These are phyloP conservation scores for Puntigrus tetrazona DNA, from an alignment of 2,113 vertebrate species.

Conservation along the genomic window DNA sequence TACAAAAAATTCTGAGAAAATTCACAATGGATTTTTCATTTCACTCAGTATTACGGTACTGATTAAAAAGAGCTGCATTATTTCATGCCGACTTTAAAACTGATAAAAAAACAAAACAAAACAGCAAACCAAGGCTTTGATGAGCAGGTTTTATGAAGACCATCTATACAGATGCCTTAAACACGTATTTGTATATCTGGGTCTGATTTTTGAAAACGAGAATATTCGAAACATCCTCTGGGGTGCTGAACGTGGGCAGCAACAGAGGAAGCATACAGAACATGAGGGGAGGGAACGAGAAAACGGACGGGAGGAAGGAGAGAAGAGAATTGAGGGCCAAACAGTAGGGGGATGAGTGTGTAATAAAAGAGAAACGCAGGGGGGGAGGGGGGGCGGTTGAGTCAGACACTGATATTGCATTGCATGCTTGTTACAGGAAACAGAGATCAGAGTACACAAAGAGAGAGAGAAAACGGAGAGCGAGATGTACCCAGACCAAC, in stretches of 20 bases:
- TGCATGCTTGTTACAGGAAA: constrained; percentile 75
- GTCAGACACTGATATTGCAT: constrained; percentile 70
- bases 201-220: constrained; percentile 52
- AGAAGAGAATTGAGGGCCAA: constrained; percentile 55
- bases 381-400: constrained; percentile 52
- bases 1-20: too few relatives aligned
- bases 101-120: not conserved
- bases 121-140: not conserved
- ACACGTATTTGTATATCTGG: constrained; percentile 21
- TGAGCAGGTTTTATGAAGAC: constrained; percentile 54
- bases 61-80: not conserved
- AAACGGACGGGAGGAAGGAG: constrained; percentile 50
- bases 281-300: constrained; percentile 53
- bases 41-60: not conserved
- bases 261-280: constrained; percentile 67
- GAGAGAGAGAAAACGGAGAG: constrained; percentile 1
- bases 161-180: constrained; percentile 33
- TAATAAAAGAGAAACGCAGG: constrained; percentile 41
- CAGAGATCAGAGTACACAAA: constrained; percentile 55
- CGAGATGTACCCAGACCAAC: constrained; percentile 9
- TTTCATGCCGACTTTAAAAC: constrained; percentile 18
- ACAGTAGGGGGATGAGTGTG: constrained; percentile 49
- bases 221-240: constrained; percentile 43
- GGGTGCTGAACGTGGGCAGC: constrained; percentile 63
- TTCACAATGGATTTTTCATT: not conserved